A percentile compares a stretch with the other conserved stretches of the same genome.
Evolutionary conservation across 1,140 invertebrate genomes (phyloP).

Genomic region (Telenomus remus): DNA sequence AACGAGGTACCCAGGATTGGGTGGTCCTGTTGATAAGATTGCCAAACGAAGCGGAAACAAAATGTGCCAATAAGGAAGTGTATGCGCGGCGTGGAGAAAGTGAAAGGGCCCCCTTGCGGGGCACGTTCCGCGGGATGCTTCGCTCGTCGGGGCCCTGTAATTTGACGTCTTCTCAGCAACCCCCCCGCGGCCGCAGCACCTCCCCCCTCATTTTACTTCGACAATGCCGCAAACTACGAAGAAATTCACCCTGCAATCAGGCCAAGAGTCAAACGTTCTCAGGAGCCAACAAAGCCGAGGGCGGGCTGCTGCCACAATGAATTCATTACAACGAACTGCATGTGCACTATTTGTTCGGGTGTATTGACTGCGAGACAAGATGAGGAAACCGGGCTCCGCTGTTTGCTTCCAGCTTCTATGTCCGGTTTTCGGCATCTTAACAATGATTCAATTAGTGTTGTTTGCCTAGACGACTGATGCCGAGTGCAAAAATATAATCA

Average conservation of each 20-base stretch:
- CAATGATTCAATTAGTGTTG: constrained; percentile 10
- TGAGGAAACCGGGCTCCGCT: constrained; percentile 21
- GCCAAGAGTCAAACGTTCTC: constrained; percentile 71
- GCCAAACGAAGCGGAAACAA: constrained; percentile 56
- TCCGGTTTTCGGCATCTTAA: constrained; percentile 13
- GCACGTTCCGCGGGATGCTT: constrained; percentile 44
- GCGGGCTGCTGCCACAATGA: constrained; percentile 60
- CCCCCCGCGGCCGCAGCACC: constrained; percentile 68
- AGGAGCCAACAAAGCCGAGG: constrained; percentile 62
- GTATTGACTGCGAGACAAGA: constrained; percentile 36
- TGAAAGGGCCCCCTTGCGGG: constrained; percentile 48
- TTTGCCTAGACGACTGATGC: background rate
- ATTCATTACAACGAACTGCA: constrained; percentile 53
- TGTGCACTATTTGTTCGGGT: constrained; percentile 40
- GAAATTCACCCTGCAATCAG: constrained; percentile 76
- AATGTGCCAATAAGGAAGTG: constrained; percentile 58
- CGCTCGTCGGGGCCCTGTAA: constrained; percentile 65
- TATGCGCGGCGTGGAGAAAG: constrained; percentile 21
- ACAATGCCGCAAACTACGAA: constrained; percentile 74
- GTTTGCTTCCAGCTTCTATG: constrained; percentile 16
- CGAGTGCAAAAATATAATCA: background rate
- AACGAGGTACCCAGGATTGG: constrained; percentile 66
- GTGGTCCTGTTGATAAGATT: constrained; percentile 70
- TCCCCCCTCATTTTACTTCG: constrained; percentile 69
- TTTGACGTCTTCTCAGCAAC: constrained; percentile 73